These are phyloP conservation scores for Portevinia maculata DNA, from an alignment of 2,888 invertebrate genomes.

Conservation along the genomic window DNA sequence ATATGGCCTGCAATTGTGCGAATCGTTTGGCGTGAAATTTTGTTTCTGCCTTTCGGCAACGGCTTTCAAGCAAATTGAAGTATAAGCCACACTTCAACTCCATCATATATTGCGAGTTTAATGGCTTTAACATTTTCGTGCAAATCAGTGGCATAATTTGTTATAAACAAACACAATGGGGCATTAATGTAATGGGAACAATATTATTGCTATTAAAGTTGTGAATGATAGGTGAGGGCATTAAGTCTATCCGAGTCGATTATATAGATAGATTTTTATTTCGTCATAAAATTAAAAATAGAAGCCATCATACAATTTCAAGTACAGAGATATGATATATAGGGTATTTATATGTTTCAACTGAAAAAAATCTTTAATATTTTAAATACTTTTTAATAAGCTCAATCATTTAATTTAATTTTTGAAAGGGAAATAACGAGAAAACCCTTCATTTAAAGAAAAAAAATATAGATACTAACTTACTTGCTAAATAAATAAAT, in stretches of 20 bases:
- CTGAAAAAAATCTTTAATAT: no score
- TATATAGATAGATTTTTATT: no score
- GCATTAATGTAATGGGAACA: neutral
- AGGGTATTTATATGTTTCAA: no score
- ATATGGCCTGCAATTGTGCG: slow-evolving; percentile 12
- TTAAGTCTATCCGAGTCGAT: slow-evolving; percentile 4
- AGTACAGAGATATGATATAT: no score
- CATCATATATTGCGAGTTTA: neutral
- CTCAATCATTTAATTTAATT: no score
- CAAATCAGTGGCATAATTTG: slow-evolving; percentile 9
- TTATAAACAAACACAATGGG: slow-evolving; percentile 20
- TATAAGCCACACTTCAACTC: neutral
- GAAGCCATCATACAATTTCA: no score
- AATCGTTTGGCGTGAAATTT: slow-evolving; percentile 18
- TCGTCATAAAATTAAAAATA: no score
- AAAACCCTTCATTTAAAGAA: no score
- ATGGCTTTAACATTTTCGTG: slow-evolving; percentile 9
- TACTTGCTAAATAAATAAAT: no score
- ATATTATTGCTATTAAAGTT: slow-evolving; percentile 4
- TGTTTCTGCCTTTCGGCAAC: neutral
- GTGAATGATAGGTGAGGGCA: slow-evolving; percentile 30
- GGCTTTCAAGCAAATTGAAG: neutral
- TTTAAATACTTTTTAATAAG: no score
- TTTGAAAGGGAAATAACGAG: no score
- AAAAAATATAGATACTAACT: no score